Evolutionary conservation across 1,140 invertebrate genomes (phyloP).

Genomic region (Lepidotrigona ventralis): DNA sequence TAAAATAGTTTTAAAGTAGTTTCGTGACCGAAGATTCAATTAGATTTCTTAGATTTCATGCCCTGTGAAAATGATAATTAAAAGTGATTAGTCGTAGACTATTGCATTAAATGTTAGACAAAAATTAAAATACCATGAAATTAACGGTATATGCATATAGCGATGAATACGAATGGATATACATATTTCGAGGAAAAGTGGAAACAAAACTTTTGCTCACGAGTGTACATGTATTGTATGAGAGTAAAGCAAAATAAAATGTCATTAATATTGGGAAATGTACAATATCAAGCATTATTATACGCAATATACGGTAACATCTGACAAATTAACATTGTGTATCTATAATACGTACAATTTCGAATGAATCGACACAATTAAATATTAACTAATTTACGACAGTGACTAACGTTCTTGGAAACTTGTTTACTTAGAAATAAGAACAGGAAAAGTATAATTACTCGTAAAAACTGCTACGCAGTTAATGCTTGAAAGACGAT

Average conservation of each 20-base stretch:
- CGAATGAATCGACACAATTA: neutral
- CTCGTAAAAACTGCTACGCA: slow-evolving; percentile 1
- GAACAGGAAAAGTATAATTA: neutral
- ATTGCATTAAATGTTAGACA: no score
- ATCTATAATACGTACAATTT: neutral
- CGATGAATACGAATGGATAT: neutral
- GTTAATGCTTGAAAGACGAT: neutral
- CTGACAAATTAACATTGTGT: neutral
- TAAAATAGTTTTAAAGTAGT: slow-evolving; percentile 3
- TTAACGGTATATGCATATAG: neutral
- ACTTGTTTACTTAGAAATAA: neutral
- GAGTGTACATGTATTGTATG: neutral
- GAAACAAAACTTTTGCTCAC: neutral
- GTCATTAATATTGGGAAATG: neutral
- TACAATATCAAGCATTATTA: neutral
- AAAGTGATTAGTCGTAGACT: neutral
- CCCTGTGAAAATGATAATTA: neutral
- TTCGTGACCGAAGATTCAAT: neutral
- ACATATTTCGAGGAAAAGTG: slow-evolving; percentile 10
- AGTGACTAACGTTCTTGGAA: neutral
- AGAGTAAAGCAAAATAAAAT: neutral
- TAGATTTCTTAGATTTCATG: neutral
- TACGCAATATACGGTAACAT: no score
- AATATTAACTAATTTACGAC: neutral
- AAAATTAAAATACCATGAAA: neutral